Percentiles rank a stretch among this genome's conserved stretches.
Conservation (phyloP, 2,888 invertebrate genomes). For the Lithophane ornitopus region DNA sequence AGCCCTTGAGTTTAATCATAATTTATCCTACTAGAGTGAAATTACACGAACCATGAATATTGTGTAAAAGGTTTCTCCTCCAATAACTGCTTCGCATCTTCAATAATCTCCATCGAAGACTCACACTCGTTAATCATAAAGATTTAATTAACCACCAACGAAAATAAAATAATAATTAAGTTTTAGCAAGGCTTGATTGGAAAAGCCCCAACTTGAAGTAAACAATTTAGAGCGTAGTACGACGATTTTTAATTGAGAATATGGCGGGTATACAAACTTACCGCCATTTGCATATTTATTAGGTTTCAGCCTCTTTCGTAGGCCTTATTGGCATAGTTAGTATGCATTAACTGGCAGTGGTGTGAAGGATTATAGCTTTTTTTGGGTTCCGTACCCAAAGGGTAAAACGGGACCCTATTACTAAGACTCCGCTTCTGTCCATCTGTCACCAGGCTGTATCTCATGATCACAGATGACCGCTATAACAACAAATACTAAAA, state of each 20-base stretch:
- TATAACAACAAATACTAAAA: no score
- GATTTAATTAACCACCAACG: not conserved
- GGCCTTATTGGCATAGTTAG: constrained; percentile 4
- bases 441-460: no score
- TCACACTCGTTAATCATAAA: not conserved
- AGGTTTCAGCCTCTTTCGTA: constrained; percentile 23
- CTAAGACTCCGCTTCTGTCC: no score
- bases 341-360: not conserved
- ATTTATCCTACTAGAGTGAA: no score
- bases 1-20: no score
- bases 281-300: constrained; percentile 61
- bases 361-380: not conserved
- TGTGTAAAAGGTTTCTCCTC: no score
- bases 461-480: no score
- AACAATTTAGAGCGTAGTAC: constrained; percentile 35
- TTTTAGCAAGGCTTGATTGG: constrained; percentile 27
- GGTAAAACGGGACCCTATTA: no score
- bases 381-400: no score
- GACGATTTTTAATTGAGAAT: constrained; percentile 59
- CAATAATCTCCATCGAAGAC: not conserved
- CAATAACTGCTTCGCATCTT: no score
- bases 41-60: not conserved
- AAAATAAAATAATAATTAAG: constrained; percentile 13
- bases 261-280: constrained; percentile 42
- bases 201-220: constrained; percentile 33